Evolutionary conservation across 2,888 invertebrate genomes (phyloP), one percentile per base, ranked within the genome.

Genomic region (Ormyrus pomaceus): DNA sequence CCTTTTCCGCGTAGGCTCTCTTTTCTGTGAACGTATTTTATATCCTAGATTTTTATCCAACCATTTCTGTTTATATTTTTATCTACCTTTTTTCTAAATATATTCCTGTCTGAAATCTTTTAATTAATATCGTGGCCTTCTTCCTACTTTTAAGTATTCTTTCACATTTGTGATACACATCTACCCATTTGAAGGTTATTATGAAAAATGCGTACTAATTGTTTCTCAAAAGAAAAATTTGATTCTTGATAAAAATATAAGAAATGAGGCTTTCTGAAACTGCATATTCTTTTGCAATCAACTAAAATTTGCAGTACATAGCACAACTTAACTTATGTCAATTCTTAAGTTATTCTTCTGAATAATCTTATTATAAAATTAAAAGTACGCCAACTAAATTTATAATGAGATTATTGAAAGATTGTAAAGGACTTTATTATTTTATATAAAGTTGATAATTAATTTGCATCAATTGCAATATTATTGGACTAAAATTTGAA

Each of bases 261-360:
- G 34, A 64, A 61, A 46, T 50, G 70, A 75, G 45, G 68, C 61
- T 75, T 66, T 48, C 8, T 45, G 66, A 66, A 34, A 34, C 34
- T 34, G 34, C 50, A 73, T 73, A 74, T 10, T 74, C 8, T 53
- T 75, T 9, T 48, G 34, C 55, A n/a, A 53, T 59, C 46, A 68
- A 76, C 48, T 48, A 11, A 61, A 46, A 69, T 46, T 55, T 45
- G 3, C 64, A 56, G 61, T 56, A 62, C 65, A 6, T 70, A 56
- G 69, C 62, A 62, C 65, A 78, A 73, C 5, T 50, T 19, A 10
- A 79, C 34, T 65, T 75, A 34, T 34, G 34, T 34, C 34, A 34
- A 34, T 74, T 70, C n/a, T 70, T 62, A 77, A 62, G 10, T 53
- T 74, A 70, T 78, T 66, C 69, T 69, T 74, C n/a, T 64, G 48